Percentiles rank a stretch among this genome's conserved stretches.
These are phyloP conservation scores for Cybosia mesomella DNA, from an alignment of 2,888 invertebrate species.

Conservation along the genomic window DNA sequence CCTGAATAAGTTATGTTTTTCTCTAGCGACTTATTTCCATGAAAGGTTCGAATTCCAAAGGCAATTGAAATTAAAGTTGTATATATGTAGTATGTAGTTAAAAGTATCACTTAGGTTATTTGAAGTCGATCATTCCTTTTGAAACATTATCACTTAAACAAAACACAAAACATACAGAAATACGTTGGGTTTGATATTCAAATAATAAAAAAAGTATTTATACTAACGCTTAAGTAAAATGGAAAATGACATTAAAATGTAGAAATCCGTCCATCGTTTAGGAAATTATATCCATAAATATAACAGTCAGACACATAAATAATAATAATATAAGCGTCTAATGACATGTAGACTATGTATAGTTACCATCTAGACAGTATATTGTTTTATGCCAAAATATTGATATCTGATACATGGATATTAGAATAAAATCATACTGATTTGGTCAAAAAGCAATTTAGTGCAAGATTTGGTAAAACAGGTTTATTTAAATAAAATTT, in stretches of 20 bases:
- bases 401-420: slow-evolving; percentile 25
- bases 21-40: too few species aligned
- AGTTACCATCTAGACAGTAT: slow-evolving; percentile 25
- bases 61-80: too few species aligned
- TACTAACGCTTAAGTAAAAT: slow-evolving; percentile 2
- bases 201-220: neutral
- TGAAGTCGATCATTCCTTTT: too few species aligned
- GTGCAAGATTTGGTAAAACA: slow-evolving; percentile 26
- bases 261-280: slow-evolving; percentile 5
- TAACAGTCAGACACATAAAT: slow-evolving; percentile 46
- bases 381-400: slow-evolving; percentile 28
- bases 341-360: slow-evolving; percentile 16
- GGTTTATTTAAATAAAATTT: slow-evolving; percentile 23
- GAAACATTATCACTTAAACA: too few species aligned
- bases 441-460: slow-evolving; percentile 38
- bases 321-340: slow-evolving; percentile 22
- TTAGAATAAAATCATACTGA: slow-evolving; percentile 34
- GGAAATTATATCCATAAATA: slow-evolving; percentile 27
- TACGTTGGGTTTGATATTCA: neutral
- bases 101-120: too few species aligned
- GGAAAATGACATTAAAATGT: slow-evolving; percentile 7
- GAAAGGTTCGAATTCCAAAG: too few species aligned
- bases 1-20: too few species aligned
- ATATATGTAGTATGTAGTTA: too few species aligned
- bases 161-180: neutral